phyloP scores from a whole-genome alignment of 64 coral and sea anemone species.

The Stichodactyla helianthus region DNA sequence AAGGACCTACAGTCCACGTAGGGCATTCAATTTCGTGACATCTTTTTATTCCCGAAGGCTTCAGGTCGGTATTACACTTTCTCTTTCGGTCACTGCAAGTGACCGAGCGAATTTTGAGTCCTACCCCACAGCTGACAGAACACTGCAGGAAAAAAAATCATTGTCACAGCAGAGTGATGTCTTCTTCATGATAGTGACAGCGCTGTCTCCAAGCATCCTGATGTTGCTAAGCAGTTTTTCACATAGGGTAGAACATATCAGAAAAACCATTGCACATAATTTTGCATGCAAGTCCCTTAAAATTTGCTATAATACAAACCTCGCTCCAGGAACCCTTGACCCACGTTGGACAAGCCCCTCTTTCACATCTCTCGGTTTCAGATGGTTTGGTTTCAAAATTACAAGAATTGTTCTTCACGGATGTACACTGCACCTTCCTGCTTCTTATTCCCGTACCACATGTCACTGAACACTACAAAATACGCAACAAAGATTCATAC shows the following conservation, averaged over 20 bases:
- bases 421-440: constrained; percentile 31
- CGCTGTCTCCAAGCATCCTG: no score
- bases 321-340: constrained; percentile 8
- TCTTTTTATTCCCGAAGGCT: not conserved
- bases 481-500: not conserved
- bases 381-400: constrained; percentile 19
- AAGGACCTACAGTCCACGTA: constrained; percentile 20
- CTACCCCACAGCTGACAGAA: constrained; percentile 46
- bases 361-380: not conserved
- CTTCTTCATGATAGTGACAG: not conserved
- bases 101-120: constrained; percentile 15
- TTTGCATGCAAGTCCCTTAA: no score
- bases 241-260: no score
- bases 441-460: constrained; percentile 39
- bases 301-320: constrained; percentile 11
- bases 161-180: not conserved
- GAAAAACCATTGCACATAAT: no score
- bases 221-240: no score
- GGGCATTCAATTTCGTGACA: constrained; percentile 36
- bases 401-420: not conserved
- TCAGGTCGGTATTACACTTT: constrained; percentile 13
- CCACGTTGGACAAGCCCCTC: constrained; percentile 30
- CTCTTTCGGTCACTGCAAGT: not conserved
- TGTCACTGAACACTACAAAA: constrained; percentile 44
- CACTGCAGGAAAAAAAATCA: constrained; percentile 2